Evolutionary conservation across 2,113 vertebrate genomes (phyloP).

Genomic region (Heterotis niloticus): DNA sequence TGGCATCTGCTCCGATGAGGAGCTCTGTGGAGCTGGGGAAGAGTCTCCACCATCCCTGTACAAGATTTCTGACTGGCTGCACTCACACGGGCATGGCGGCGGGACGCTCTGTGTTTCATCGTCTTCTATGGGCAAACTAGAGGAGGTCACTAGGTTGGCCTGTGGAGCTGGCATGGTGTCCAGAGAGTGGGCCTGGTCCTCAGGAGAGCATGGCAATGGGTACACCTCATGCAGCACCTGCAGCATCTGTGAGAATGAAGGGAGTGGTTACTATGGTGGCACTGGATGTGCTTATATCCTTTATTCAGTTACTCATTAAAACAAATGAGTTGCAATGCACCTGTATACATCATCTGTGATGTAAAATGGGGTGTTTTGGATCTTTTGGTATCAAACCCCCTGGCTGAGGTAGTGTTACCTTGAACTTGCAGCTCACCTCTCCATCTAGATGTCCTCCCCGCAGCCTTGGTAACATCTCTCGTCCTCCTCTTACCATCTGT

Average conservation of each 20-base stretch:
- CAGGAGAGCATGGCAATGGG: background rate
- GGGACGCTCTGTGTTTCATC: slow-evolving; percentile 48
- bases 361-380: no score
- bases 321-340: no score
- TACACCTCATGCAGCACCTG: slow-evolving; percentile 41
- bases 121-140: slow-evolving; percentile 56
- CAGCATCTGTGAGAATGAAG: slow-evolving; percentile 46
- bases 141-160: slow-evolving; percentile 16
- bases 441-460: no score
- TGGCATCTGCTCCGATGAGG: slow-evolving; percentile 12
- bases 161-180: slow-evolving; percentile 30
- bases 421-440: no score
- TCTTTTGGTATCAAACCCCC: no score
- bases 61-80: slow-evolving; percentile 62
- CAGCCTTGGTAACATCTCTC: no score
- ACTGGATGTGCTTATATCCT: no score
- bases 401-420: no score
- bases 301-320: no score
- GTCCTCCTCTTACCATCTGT: no score
- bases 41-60: slow-evolving; percentile 38
- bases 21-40: background rate
- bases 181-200: slow-evolving; percentile 55
- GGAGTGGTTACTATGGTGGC: background rate
- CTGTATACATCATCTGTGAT: no score
- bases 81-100: slow-evolving; percentile 46